Conservation (phyloP, 92 coral and sea anemone species). For the Galaxea fascicularis region DNA sequence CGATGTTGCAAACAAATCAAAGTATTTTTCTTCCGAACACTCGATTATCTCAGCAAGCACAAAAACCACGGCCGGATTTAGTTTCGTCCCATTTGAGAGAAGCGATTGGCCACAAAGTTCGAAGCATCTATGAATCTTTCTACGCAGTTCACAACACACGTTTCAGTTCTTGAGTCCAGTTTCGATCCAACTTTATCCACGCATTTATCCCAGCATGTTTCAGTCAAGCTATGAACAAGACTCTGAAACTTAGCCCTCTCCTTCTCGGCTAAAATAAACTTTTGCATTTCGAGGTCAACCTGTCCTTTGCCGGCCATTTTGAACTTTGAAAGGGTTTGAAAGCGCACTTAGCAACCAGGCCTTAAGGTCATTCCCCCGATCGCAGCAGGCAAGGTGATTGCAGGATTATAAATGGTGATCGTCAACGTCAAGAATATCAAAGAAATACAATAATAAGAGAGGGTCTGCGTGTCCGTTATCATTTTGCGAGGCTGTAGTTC, state of each 20-base stretch:
- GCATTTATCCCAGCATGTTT: constrained; percentile 95
- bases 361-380: not conserved
- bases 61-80: not conserved
- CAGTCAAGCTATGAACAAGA: constrained; percentile 87
- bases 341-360: not conserved
- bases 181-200: constrained; percentile 86
- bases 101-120: constrained; percentile 80
- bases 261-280: constrained; percentile 81
- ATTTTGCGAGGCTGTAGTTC: too few species aligned
- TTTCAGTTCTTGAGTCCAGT: constrained; percentile 85
- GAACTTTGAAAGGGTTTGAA: too few species aligned
- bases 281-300: constrained; percentile 79
- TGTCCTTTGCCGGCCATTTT: constrained; percentile 44
- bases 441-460: too few species aligned
- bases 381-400: too few species aligned
- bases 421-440: too few species aligned
- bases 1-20: not conserved
- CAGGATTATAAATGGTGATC: too few species aligned
- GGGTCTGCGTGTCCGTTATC: too few species aligned
- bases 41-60: not conserved
- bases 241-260: constrained; percentile 86
- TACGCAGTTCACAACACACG: constrained; percentile 92
- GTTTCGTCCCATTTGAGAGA: constrained; percentile 48
- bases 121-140: constrained; percentile 93
- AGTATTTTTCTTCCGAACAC: not conserved